These are phyloP conservation scores for Percina caprodes DNA, from an alignment of 2,113 vertebrate species.

Conservation along the genomic window DNA sequence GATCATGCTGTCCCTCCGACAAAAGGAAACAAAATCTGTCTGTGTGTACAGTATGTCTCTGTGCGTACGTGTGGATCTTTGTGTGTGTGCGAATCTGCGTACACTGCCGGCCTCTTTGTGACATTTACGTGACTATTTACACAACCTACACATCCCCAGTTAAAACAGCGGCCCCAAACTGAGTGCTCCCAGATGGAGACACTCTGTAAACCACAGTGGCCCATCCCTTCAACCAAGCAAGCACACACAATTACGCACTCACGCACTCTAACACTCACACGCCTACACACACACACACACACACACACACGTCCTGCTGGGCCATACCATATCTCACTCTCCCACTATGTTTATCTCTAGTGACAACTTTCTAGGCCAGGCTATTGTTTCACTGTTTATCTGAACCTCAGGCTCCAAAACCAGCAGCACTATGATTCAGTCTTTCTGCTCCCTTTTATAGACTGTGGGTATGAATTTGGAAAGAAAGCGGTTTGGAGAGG, in stretches of 20 bases:
- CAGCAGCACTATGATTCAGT: slow-evolving; percentile 64
- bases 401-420: slow-evolving; percentile 65
- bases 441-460: slow-evolving; percentile 66
- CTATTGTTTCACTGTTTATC: slow-evolving; percentile 79
- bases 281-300: slow-evolving; percentile 32
- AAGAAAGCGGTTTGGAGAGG: slow-evolving; percentile 39
- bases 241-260: slow-evolving; percentile 37
- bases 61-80: neutral
- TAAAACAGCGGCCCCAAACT: slow-evolving; percentile 48
- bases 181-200: slow-evolving; percentile 77
- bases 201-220: slow-evolving; percentile 41
- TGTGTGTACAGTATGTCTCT: slow-evolving; percentile 39
- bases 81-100: neutral
- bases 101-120: slow-evolving; percentile 32
- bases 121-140: slow-evolving; percentile 57
- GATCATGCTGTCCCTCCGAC: slow-evolving; percentile 57
- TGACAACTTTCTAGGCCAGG: slow-evolving; percentile 74
- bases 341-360: slow-evolving; percentile 73
- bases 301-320: slow-evolving; percentile 38
- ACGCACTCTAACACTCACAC: slow-evolving; percentile 32
- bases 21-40: slow-evolving; percentile 57
- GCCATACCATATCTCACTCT: slow-evolving; percentile 59
- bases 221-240: slow-evolving; percentile 42
- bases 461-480: slow-evolving; percentile 52
- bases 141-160: slow-evolving; percentile 65